A percentile compares a stretch with the other conserved stretches of the same genome.
Conservation (phyloP, 2,797 vertebrate genomes). For the Helarctos malayanus region DNA sequence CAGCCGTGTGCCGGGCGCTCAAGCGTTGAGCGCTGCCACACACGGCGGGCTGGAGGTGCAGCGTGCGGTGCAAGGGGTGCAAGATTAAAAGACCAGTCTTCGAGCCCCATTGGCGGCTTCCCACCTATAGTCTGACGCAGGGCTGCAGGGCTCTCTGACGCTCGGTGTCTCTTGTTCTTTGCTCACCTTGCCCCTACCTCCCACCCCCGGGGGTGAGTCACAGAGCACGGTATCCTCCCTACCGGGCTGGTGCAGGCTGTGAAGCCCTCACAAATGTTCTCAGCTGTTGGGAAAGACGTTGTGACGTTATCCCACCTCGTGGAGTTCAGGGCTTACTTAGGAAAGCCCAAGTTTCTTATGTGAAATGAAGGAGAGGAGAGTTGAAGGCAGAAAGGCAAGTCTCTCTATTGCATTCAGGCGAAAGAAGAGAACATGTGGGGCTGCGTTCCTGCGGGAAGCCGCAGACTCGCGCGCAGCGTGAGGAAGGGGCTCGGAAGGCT, state of each 20-base stretch:
- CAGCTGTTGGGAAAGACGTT: neutral
- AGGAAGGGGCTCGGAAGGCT: neutral
- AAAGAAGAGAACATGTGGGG: neutral
- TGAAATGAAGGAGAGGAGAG: neutral
- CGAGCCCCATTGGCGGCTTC: accelerated
- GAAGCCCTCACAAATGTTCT: no score
- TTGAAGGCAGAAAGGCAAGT: neutral
- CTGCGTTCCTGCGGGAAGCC: accelerated
- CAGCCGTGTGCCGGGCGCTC: accelerated
- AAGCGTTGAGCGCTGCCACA: accelerated
- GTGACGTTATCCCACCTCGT: no score
- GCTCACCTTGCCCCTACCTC: no score
- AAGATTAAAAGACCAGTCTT: neutral
- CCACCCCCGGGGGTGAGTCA: neutral
- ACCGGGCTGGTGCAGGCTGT: accelerated
- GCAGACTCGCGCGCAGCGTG: accelerated
- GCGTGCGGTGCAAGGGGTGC: accelerated
- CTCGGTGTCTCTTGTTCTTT: neutral
- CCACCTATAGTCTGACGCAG: no score
- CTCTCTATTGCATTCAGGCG: no score
- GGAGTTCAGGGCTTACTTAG: no score
- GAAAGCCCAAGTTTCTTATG: neutral
- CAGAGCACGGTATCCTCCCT: neutral
- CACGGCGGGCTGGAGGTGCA: accelerated
- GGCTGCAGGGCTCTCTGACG: neutral